Evolutionary conservation across 92 coral and sea anemone species (phyloP), one percentile per base, ranked within the genome.

Genomic region (Paramuricea clavata): DNA sequence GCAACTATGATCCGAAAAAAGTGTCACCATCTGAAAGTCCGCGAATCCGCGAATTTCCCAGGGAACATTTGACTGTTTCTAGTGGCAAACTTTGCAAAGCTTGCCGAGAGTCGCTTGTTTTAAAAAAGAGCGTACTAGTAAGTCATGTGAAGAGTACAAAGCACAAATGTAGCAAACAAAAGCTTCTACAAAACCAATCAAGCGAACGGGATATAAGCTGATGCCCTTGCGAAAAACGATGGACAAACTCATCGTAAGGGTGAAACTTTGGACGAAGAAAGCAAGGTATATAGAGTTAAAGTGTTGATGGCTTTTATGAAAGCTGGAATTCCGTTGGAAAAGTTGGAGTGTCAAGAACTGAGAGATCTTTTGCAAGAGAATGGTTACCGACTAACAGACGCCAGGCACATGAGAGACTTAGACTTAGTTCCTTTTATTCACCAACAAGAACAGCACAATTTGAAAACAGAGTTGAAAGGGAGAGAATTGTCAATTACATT

Each of bases 391-490:
- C 88, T 82, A 85, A 73, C 83, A 54, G 81, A 57, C 78, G 82
- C 82, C 83, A 64, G 61, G 44, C 69, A 86, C 78, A 87, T 86
- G 69, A 86, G 82, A 52, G 50, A 69, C 47, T n/a, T n/a, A n/a
- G n/a, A n/a, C n/a, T 84, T 89, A 44, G 81, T 89, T 74, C 89
- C 88, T 52, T 89, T 89, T 77, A 87, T 87, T 28, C 68, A 69
- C 76, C 74, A 90, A 54, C 87, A 90, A 35, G 93, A 85, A 39
- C 83, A 85, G 44, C 86, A 90, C 25, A 90, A 17, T 21, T 79
- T 90, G 61, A 85, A 85, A 89, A 59, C 68, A 61, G 93, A 90
- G 90, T 60, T 89, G 81, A 36, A 85, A 28, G 83, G 91, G 74
- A 87, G 54, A 62, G 32, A 87, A 82, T 68, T 89, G 59, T 77